Percentiles rank a stretch among this genome's conserved stretches.
These are phyloP conservation scores for Thymelicus sylvestris DNA, from an alignment of 2,888 invertebrate genomes.

Conservation along the genomic window DNA sequence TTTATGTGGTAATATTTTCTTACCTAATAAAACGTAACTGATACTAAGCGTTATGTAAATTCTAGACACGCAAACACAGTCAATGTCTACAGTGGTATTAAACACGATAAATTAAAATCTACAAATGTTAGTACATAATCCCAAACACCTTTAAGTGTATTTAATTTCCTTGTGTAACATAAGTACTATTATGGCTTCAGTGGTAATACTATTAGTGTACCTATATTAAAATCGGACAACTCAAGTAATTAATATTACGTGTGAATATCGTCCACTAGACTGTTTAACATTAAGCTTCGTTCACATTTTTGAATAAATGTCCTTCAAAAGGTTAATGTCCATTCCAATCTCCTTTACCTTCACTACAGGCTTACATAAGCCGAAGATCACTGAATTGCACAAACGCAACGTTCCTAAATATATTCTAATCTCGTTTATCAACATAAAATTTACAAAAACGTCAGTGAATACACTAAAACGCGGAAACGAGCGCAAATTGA, in stretches of 20 bases:
- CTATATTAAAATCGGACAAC: neutral
- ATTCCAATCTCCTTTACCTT: neutral
- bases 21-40: slow-evolving; percentile 68
- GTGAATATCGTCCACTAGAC: neutral
- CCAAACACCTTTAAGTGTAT: too few relatives aligned
- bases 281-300: neutral
- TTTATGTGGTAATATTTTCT: slow-evolving; percentile 62
- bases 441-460: neutral
- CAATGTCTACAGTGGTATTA: slow-evolving; percentile 1
- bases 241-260: neutral
- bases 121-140: neutral
- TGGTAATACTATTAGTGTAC: neutral
- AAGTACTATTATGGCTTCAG: too few relatives aligned
- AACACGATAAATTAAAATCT: neutral
- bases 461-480: slow-evolving; percentile 7
- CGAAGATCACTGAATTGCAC: neutral
- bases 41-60: slow-evolving; percentile 52
- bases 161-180: too few relatives aligned
- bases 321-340: neutral
- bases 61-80: slow-evolving; percentile 35
- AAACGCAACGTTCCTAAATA: neutral
- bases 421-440: slow-evolving; percentile 39
- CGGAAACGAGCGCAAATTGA: slow-evolving; percentile 16
- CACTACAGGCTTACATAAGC: neutral
- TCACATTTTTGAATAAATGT: neutral